These are phyloP conservation scores for Frankliniella intonsa DNA, from an alignment of 2,888 invertebrate species.

Conservation along the genomic window DNA sequence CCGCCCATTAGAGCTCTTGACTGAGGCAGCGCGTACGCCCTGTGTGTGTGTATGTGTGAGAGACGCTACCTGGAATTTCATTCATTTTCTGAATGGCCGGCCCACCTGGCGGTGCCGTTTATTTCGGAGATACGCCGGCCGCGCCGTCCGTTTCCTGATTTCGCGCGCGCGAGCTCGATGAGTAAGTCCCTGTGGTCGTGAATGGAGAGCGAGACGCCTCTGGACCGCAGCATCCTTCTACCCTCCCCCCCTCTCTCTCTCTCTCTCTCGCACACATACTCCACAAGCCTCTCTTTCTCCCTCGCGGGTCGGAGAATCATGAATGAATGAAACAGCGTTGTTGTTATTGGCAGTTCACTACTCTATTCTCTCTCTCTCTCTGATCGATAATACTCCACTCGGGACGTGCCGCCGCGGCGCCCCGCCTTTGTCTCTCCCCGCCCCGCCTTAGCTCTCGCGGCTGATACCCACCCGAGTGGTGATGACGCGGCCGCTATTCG, in stretches of 20 bases:
- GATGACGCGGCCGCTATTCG: background rate
- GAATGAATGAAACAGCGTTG: background rate
- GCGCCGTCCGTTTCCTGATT: no score
- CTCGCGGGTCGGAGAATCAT: background rate
- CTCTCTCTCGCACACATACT: background rate
- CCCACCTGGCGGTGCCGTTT: no score
- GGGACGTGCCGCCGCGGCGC: background rate
- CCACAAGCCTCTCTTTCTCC: no score
- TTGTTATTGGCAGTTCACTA: background rate
- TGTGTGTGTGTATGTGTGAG: background rate
- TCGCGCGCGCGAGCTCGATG: no score
- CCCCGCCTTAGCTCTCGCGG: no score
- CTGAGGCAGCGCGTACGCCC: background rate
- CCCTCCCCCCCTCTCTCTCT: background rate
- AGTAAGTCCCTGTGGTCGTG: no score
- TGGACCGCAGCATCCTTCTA: background rate
- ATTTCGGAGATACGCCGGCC: no score
- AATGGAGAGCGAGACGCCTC: background rate
- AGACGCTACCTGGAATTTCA: background rate
- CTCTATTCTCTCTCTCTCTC: background rate
- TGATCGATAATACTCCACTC: constrained; percentile 6
- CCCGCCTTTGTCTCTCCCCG: no score
- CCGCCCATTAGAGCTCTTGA: background rate
- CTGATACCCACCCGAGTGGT: no score
- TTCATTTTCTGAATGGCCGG: background rate